Conservation (phyloP, 2,797 vertebrate genomes). For the Momotus momota region DNA sequence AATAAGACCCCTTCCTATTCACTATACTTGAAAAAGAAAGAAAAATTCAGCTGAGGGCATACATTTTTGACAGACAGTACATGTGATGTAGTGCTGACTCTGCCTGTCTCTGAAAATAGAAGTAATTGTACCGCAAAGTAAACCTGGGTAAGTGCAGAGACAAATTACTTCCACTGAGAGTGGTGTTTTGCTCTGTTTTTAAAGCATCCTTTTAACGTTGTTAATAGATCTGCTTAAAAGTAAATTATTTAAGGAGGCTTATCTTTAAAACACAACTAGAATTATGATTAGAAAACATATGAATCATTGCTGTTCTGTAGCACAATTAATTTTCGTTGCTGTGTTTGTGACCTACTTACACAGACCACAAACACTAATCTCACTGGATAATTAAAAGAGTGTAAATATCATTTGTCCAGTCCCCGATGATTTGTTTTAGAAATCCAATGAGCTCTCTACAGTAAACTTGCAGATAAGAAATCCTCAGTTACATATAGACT, state of each 20-base stretch:
- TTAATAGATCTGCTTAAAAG: conserved; percentile 52
- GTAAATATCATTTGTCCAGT: conserved; percentile 78
- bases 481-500: conserved; percentile 13
- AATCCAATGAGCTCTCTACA: conserved; percentile 58
- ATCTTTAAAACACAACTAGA: conserved; percentile 55
- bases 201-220: conserved; percentile 17
- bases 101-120: not conserved
- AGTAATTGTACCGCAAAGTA: not conserved
- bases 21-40: not conserved
- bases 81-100: not conserved
- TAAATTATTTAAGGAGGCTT: conserved; percentile 54
- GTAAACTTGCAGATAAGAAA: conserved; percentile 64
- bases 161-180: not conserved
- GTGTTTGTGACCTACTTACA: conserved; percentile 73
- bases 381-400: conserved; percentile 75
- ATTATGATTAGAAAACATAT: conserved; percentile 59
- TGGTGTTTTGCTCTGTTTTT: conserved; percentile 16
- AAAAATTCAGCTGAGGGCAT: not conserved
- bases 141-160: not conserved
- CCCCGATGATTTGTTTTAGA: conserved; percentile 65
- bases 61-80: not conserved
- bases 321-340: conserved; percentile 71
- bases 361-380: conserved; percentile 74
- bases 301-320: conserved; percentile 43
- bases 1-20: not conserved